Conservation (phyloP, 2,113 vertebrate species). For the Paradisaea rubra region DNA sequence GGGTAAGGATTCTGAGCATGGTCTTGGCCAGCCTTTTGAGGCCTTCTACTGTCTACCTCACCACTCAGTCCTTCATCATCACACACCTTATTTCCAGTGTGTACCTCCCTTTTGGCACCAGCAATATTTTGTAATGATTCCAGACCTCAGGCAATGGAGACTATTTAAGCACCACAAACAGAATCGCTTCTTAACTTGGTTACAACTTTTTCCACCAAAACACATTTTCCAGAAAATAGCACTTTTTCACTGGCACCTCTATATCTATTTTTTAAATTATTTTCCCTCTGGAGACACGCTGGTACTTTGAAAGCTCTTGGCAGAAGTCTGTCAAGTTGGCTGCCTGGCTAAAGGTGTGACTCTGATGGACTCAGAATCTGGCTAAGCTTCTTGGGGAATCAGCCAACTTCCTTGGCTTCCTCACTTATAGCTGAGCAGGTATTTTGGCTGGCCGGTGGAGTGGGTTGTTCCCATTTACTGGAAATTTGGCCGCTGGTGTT, state of each 20-base stretch:
- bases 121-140: neutral
- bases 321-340: neutral
- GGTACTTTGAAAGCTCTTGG: neutral
- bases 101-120: neutral
- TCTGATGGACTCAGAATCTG: neutral
- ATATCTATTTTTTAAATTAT: neutral
- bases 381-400: neutral
- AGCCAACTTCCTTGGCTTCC: neutral
- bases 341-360: neutral
- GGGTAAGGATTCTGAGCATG: neutral
- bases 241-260: neutral
- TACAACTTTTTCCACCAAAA: conserved; percentile 23
- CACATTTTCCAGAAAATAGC: neutral
- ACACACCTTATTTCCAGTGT: neutral
- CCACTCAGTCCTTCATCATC: neutral
- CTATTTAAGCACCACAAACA: neutral
- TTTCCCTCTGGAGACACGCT: neutral
- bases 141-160: neutral
- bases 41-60: neutral
- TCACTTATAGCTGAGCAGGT: neutral
- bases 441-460: neutral
- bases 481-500: neutral
- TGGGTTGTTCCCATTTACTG: neutral
- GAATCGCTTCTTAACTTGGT: neutral
- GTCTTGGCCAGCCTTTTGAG: neutral